Percentiles rank a stretch among this genome's conserved stretches.
Conservation (phyloP, 2,113 vertebrate genomes). For the Megatriorchis doriae region DNA sequence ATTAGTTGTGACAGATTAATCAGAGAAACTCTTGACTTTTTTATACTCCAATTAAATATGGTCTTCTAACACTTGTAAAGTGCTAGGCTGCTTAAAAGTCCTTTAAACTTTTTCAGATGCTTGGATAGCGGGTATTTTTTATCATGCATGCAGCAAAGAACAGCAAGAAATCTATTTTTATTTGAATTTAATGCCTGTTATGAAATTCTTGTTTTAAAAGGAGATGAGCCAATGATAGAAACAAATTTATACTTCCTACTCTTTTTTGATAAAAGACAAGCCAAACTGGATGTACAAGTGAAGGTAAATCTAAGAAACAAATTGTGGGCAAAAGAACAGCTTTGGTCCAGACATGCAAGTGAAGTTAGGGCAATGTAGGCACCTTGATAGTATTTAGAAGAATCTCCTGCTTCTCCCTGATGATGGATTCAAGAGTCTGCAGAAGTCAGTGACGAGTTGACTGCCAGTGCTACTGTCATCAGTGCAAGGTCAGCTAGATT, state of each 20-base stretch:
- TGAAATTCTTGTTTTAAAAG: background rate
- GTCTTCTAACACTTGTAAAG: background rate
- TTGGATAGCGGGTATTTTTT: background rate
- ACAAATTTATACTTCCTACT: background rate
- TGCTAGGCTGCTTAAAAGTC: background rate
- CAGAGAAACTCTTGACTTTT: background rate
- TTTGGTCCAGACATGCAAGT: background rate
- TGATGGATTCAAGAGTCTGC: background rate
- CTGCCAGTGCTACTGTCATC: background rate
- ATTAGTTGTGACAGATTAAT: background rate
- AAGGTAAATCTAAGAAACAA: background rate
- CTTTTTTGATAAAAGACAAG: background rate
- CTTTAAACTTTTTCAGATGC: background rate
- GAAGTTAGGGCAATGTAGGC: background rate
- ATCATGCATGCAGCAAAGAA: background rate
- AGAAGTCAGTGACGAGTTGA: background rate
- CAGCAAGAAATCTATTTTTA: background rate
- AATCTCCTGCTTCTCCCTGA: background rate
- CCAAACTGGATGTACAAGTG: background rate
- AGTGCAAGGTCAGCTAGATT: background rate
- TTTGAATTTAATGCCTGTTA: background rate
- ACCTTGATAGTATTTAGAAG: background rate
- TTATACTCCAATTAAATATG: background rate
- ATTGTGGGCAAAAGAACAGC: background rate
- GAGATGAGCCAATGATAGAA: background rate